These are phyloP conservation scores for Dysmachus trigonus DNA, from an alignment of 2,888 invertebrate species.

Conservation along the genomic window DNA sequence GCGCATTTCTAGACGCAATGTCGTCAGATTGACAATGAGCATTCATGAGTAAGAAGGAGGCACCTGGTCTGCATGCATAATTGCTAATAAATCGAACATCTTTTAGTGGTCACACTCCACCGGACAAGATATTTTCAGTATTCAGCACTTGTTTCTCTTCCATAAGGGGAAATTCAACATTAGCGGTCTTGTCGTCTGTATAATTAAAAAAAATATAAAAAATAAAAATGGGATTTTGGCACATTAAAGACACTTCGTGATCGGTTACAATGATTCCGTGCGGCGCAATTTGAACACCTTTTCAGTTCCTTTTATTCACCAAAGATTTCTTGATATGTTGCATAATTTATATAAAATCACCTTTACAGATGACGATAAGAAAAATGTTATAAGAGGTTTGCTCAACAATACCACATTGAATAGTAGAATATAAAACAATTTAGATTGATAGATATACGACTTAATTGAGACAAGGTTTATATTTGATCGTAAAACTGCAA, in stretches of 20 bases:
- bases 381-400: not conserved
- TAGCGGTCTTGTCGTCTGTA: slow-evolving; percentile 5
- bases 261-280: not conserved
- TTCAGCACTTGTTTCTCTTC: not conserved
- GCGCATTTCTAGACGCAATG: slow-evolving; percentile 3
- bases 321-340: not conserved
- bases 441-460: too few species aligned
- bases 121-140: not conserved
- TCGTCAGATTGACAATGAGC: not conserved
- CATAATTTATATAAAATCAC: not conserved
- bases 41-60: not conserved
- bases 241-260: slow-evolving; percentile 14
- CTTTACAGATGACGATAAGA: not conserved
- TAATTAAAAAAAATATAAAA: not conserved
- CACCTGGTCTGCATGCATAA: not conserved
- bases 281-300: not conserved
- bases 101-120: not conserved
- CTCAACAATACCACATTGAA: too few species aligned
- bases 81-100: not conserved
- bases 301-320: not conserved
- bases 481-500: not conserved
- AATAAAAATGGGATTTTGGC: slow-evolving; percentile 27
- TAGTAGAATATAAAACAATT: too few species aligned
- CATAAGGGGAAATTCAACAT: slow-evolving; percentile 23
- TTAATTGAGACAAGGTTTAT: not conserved